Evolutionary conservation across 23 tunicate genomes (phyloP).

Genomic region (Ascidia mentula): DNA sequence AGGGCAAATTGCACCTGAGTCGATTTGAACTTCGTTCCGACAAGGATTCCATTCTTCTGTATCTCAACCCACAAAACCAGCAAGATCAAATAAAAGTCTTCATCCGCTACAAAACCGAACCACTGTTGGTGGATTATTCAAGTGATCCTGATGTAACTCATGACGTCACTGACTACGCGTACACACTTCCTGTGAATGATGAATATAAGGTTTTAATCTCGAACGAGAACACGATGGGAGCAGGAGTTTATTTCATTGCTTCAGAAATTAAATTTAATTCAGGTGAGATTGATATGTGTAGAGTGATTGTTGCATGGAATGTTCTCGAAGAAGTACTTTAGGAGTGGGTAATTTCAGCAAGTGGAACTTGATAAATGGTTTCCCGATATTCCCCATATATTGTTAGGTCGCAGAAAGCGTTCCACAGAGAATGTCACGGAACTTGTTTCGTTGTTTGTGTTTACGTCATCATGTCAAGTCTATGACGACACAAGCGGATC

Average conservation of each 20-base stretch:
- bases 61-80: constrained; percentile 4
- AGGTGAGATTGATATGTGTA: not conserved
- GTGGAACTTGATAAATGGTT: not conserved
- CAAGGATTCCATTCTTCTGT: constrained; percentile 1
- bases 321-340: not conserved
- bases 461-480: constrained; percentile 35
- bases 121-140: constrained; percentile 13
- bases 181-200: constrained; percentile 12
- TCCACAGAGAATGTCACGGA: not conserved
- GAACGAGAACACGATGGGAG: constrained; percentile 22
- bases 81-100: not conserved
- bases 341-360: not conserved
- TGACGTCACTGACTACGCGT: constrained; percentile 38
- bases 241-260: constrained; percentile 34
- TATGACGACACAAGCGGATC: constrained; percentile 12
- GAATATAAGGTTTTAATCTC: constrained; percentile 31
- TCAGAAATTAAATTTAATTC: not conserved
- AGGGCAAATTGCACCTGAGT: too few species aligned
- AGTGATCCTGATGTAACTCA: constrained; percentile 28
- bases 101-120: constrained; percentile 8
- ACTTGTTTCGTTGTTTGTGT: constrained; percentile 6
- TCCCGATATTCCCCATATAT: not conserved
- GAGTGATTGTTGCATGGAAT: not conserved
- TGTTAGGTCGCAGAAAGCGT: not conserved
- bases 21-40: constrained; percentile 26